Base-by-base conservation (phyloP, 2,888 invertebrate species). In the Vanessa cardui region DNA sequence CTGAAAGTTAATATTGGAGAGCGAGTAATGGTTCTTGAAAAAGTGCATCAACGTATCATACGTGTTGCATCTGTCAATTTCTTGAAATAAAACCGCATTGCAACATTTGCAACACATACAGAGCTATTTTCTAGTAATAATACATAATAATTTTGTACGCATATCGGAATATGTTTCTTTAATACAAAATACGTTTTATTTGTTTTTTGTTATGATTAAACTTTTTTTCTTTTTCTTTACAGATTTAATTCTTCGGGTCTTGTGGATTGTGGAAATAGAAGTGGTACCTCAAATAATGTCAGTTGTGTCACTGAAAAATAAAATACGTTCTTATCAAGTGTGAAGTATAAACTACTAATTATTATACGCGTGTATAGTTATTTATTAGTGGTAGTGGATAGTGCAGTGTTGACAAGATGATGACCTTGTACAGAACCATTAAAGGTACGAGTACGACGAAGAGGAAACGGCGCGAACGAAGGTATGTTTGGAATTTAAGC, bases 401-500 rank as follows among this genome's bases (percentile, higher is more conserved):
- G 74, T 78, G 79, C 72, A 72, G 77, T 58, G 63, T 62, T 50
- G 20, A 76, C 85, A 94, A 90, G 78, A 94, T 94, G 94, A 93
- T 94, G 93, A 94, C 94, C 76, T 69, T 94, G 61, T 94, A 94
- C 78, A 84, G 94, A 83, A 94, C 94, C 83, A 93, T 94, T 66
- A 93, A 93, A 75, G 94, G 93, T 33, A 93, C 91, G 31, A 90
- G 93, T 62, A 93, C 93, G 1, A 82, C 90, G 31, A 93, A 92
- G 78, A 87, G 93, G 76, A 92, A 92, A 83, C 88, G 90, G 79
- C 82, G 94, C 62, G 94, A 94, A 76, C 86, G 93, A 85, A 93
- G 93, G 93, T 93, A 69, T 74, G 58, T 52, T n/a, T 16, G 2
- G 12, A 20, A 49, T 39, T 31, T 54, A 31, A n/a, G 12, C 31